phyloP scores from a whole-genome alignment of 2,888 invertebrate species.

The Agonopterix heracliana region DNA sequence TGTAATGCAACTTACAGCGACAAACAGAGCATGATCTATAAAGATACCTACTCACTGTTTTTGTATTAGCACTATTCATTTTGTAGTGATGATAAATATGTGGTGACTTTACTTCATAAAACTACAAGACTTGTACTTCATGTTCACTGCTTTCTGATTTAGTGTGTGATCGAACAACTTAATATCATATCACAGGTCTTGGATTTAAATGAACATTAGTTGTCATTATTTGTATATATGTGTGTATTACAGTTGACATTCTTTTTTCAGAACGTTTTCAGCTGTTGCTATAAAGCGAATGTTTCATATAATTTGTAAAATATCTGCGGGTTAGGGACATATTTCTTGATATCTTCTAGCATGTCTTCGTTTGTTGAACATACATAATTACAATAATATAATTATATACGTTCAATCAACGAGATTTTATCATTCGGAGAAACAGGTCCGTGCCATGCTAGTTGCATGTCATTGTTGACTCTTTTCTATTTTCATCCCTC shows the following conservation, averaged over 20 bases:
- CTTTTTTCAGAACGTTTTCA: constrained; percentile 6
- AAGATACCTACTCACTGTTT: not conserved
- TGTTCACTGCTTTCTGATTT: not conserved
- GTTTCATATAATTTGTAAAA: not conserved
- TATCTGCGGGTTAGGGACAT: constrained; percentile 1
- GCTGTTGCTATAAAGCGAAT: constrained; percentile 10
- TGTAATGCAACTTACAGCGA: not conserved
- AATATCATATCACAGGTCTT: not conserved
- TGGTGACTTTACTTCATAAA: not conserved
- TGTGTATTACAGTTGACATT: not conserved
- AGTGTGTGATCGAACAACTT: not conserved
- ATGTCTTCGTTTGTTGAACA: not conserved
- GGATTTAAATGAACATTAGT: not conserved
- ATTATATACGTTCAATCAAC: not conserved
- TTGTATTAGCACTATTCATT: not conserved
- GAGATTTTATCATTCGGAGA: too few species aligned
- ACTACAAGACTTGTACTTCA: constrained; percentile 1
- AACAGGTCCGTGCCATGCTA: too few species aligned
- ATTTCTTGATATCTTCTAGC: not conserved
- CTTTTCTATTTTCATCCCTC: too few species aligned
- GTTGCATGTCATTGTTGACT: too few species aligned
- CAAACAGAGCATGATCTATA: constrained; percentile 6
- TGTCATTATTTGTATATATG: not conserved
- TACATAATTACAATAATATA: not conserved
- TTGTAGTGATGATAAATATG: not conserved